A percentile compares a stretch with the other conserved stretches of the same genome.
These are phyloP conservation scores for Balaenoptera acutorostrata DNA, from an alignment of 2,113 vertebrate genomes.

Conservation along the genomic window DNA sequence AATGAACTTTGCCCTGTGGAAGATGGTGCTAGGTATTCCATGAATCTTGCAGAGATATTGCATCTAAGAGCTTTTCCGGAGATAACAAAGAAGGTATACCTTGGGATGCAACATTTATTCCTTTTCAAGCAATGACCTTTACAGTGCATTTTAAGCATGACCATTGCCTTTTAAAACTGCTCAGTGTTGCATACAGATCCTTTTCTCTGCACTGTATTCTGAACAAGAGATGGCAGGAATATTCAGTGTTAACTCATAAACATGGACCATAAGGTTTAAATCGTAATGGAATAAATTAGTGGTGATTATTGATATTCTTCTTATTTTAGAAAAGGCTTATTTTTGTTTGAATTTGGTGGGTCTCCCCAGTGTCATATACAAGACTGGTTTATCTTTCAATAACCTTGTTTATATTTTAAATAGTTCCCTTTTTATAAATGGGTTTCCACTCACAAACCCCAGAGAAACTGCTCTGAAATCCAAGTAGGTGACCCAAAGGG, in stretches of 20 bases:
- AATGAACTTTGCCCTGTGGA: slow-evolving; percentile 40
- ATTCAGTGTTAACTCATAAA: slow-evolving; percentile 46
- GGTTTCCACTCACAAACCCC: background rate
- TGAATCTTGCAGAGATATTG: background rate
- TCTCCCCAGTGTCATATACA: background rate
- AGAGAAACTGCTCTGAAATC: background rate
- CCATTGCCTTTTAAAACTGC: background rate
- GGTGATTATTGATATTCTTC: background rate
- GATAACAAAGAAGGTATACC: slow-evolving; percentile 20
- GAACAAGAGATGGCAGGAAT: slow-evolving; percentile 38
- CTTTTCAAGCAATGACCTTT: slow-evolving; percentile 35
- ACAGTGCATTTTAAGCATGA: background rate
- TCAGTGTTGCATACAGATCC: slow-evolving; percentile 23
- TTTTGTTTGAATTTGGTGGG: slow-evolving; percentile 36
- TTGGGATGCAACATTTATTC: slow-evolving; percentile 23
- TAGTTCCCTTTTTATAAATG: background rate
- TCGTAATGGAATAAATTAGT: slow-evolving; percentile 67
- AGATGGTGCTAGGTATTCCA: background rate
- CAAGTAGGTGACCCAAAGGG: background rate
- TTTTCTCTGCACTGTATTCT: background rate
- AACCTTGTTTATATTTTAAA: background rate
- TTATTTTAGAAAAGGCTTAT: slow-evolving; percentile 59
- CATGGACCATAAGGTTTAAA: slow-evolving; percentile 51
- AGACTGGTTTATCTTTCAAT: background rate
- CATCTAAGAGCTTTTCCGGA: background rate